Evolutionary conservation across 1,140 invertebrate species (phyloP).

Genomic region (Drosophila tani): DNA sequence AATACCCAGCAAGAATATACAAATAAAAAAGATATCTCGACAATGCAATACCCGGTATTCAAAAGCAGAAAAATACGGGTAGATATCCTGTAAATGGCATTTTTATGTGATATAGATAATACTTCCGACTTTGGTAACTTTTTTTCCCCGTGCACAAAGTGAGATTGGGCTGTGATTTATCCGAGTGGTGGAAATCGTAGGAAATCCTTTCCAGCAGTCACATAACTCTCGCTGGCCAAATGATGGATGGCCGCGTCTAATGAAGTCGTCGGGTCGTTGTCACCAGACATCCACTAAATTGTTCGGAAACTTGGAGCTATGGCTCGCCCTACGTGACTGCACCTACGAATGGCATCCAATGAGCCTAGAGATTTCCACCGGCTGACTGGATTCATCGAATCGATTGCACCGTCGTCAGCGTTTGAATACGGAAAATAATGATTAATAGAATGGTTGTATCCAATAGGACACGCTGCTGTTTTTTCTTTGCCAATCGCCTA

Average conservation of each 20-base stretch:
- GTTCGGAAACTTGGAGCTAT: slow-evolving; percentile 50
- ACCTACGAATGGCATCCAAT: slow-evolving; percentile 74
- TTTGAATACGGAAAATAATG: slow-evolving; percentile 32
- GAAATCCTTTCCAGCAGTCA: slow-evolving; percentile 78
- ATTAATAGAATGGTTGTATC: slow-evolving; percentile 23
- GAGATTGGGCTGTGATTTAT: slow-evolving; percentile 51
- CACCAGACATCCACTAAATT: slow-evolving; percentile 72
- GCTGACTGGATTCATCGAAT: slow-evolving; percentile 28
- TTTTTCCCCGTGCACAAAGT: slow-evolving; percentile 6
- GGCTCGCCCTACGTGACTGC: slow-evolving; percentile 67
- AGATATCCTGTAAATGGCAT: no score
- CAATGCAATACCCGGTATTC: no score
- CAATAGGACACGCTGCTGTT: slow-evolving; percentile 21
- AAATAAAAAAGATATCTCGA: no score
- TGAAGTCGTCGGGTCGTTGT: slow-evolving; percentile 80
- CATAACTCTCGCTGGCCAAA: slow-evolving; percentile 57
- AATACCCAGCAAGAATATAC: no score
- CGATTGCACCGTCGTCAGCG: slow-evolving; percentile 31
- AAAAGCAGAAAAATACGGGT: no score
- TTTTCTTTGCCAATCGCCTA: slow-evolving; percentile 11
- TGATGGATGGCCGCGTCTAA: slow-evolving; percentile 78
- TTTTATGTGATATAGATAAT: not conserved
- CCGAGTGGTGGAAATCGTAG: slow-evolving; percentile 66
- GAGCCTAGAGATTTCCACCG: slow-evolving; percentile 36
- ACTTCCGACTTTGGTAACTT: slow-evolving; percentile 4